A percentile compares a stretch with the other conserved stretches of the same genome.
phyloP scores from a whole-genome alignment of 2,113 vertebrate genomes.

The Brachyistius frenatus region DNA sequence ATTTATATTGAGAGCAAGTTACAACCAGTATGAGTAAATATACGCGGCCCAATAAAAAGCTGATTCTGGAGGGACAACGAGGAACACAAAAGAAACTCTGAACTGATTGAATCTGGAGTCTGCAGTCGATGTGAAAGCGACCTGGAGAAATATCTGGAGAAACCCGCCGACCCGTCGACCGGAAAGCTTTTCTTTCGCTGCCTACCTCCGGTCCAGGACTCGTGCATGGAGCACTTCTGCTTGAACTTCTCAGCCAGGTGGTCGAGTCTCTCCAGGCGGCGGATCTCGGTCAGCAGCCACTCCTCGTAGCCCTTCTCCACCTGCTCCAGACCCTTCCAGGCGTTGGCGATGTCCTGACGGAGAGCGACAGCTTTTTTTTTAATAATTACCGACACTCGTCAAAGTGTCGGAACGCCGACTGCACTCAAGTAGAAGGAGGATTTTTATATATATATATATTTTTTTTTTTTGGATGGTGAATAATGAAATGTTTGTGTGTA shows the following conservation, averaged over 20 bases:
- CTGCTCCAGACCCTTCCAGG: conserved; percentile 92
- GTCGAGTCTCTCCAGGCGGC: conserved; percentile 91
- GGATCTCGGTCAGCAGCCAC: conserved; percentile 94
- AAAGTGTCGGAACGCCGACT: not conserved
- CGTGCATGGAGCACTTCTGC: conserved; percentile 91
- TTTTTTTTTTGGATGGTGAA: not conserved
- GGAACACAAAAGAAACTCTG: no score
- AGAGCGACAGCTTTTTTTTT: not conserved
- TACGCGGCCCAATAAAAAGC: no score
- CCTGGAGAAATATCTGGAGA: not conserved
- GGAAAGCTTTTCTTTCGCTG: not conserved
- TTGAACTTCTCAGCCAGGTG: conserved; percentile 95
- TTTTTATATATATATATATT: no score
- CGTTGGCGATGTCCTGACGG: conserved; percentile 91
- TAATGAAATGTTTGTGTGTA: not conserved
- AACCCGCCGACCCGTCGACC: no score
- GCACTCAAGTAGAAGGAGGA: not conserved
- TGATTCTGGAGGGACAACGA: no score
- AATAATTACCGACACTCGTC: not conserved
- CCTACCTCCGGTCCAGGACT: conserved; percentile 90
- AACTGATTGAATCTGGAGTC: no score
- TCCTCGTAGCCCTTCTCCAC: conserved; percentile 95
- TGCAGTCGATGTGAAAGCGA: not conserved
- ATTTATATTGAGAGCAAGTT: no score
- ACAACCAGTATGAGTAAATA: no score